phyloP scores from a whole-genome alignment of 2,888 invertebrate genomes.

The Sarcophaga rosellei region DNA sequence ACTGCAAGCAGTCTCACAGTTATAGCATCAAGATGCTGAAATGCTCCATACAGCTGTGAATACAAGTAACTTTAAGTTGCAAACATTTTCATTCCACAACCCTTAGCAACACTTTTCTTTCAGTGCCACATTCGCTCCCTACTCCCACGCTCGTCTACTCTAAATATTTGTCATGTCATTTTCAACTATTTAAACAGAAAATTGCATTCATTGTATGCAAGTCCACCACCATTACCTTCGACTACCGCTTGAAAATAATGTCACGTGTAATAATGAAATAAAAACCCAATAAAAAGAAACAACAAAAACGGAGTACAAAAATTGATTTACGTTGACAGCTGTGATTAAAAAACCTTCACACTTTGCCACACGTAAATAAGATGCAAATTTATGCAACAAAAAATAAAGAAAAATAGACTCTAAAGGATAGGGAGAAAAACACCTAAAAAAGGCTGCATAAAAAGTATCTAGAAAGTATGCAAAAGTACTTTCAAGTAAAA shows the following conservation, averaged over 20 bases:
- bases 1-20: too few species aligned
- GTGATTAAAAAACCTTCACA: slow-evolving; percentile 51
- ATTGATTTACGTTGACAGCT: slow-evolving; percentile 56
- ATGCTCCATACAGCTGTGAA: too few species aligned
- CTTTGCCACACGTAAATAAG: slow-evolving; percentile 46
- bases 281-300: slow-evolving; percentile 31
- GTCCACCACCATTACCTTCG: background rate
- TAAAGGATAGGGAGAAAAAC: background rate
- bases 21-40: too few species aligned
- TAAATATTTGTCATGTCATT: background rate
- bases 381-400: slow-evolving; percentile 58
- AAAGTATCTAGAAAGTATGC: slow-evolving; percentile 13
- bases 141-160: background rate
- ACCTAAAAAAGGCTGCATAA: slow-evolving; percentile 12
- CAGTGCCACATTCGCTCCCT: too few species aligned
- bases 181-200: background rate
- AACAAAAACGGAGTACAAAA: background rate
- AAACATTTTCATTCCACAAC: too few species aligned
- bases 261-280: slow-evolving; percentile 48
- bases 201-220: background rate
- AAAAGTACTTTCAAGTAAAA: slow-evolving; percentile 12
- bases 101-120: too few species aligned
- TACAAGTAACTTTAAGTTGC: too few species aligned
- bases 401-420: background rate
- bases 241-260: background rate